Evolutionary conservation across 2,888 invertebrate species (phyloP), one percentile per base, ranked within the genome.

Genomic region (Drosophila pullipes): DNA sequence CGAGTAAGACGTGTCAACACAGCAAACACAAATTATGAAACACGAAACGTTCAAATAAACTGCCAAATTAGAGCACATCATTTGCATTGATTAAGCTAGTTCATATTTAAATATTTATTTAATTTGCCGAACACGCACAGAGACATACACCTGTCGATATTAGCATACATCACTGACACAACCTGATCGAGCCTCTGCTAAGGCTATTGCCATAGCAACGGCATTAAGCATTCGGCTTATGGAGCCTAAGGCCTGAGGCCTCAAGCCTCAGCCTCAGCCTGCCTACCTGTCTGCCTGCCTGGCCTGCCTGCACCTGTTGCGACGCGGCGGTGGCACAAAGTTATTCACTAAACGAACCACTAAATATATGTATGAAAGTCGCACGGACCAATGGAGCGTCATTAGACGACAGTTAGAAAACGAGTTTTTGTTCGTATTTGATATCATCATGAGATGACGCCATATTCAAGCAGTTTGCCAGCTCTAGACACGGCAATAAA

Each of bases 61-160:
- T 65, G 69, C 71, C 71, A 89, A 85, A 89, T 89, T 86, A 86
- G 85, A 89, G 84, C 89, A 89, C 83, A 82, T 71, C 77, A 89
- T 85, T 85, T 86, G 85, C 86, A 89, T 85, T 85, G 84, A 83
- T 89, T 83, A 85, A 79, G 65, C 74, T 81, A 69, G 83, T 82
- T 82, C 78, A 81, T 76, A 79, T 79, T 70, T 69, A 74, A 74
- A 79, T 81, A 69, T 73, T 83, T 74, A 74, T 87, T 80, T 74
- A 69, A 75, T 67, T 83, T 71, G 55, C 80, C 77, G 64, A 31
- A 64, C 31, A 63, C 11, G n/a, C 35, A 57, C 13, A 39, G 4
- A 52, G 11, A 22, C 7, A 55, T 7, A 30, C n/a, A 58, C 22
- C 39, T 30, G 18, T 39, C 22, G 28, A 28, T 58, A 70, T 74